Percentiles rank a stretch among this genome's conserved stretches.
phyloP scores from a whole-genome alignment of 2,113 vertebrate species.

The Catagonus wagneri region DNA sequence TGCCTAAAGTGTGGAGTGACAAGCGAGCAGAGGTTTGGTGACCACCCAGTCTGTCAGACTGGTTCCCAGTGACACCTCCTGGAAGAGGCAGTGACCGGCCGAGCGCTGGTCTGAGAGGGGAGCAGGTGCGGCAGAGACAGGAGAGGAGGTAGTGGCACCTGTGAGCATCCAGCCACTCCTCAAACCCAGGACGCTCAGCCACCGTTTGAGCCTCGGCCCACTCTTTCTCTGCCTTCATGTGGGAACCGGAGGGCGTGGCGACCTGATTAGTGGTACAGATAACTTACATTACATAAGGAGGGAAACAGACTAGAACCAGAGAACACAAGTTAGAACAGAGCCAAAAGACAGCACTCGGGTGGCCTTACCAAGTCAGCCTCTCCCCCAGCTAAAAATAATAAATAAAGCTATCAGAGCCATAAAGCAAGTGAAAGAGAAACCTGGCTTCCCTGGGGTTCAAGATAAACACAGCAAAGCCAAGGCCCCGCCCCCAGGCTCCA shows the following conservation, averaged over 20 bases:
- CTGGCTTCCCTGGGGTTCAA: slow-evolving; percentile 53
- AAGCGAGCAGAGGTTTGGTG: background rate
- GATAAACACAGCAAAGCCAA: slow-evolving; percentile 68
- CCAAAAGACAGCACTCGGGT: slow-evolving; percentile 22
- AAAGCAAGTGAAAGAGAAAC: slow-evolving; percentile 66
- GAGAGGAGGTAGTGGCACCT: background rate
- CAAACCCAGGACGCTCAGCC: background rate
- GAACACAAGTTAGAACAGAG: slow-evolving; percentile 75
- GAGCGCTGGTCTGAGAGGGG: background rate
- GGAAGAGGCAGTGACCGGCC: background rate
- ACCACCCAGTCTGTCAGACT: accelerated
- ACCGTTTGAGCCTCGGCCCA: background rate
- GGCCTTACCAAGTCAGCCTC: slow-evolving; percentile 50
- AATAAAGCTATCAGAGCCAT: slow-evolving; percentile 46
- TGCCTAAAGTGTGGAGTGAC: background rate
- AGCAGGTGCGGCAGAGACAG: too few relatives aligned
- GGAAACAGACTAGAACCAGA: slow-evolving; percentile 52
- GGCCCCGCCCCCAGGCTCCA: background rate
- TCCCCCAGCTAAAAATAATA: slow-evolving; percentile 64
- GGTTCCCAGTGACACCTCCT: background rate
- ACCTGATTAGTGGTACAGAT: slow-evolving; percentile 24
- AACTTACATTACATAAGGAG: slow-evolving; percentile 59
- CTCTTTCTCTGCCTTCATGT: background rate
- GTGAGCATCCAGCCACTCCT: background rate
- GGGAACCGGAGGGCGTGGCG: slow-evolving; percentile 51